Base-by-base conservation (phyloP, 2,797 vertebrate genomes). In the Emydoidea blandingii region DNA sequence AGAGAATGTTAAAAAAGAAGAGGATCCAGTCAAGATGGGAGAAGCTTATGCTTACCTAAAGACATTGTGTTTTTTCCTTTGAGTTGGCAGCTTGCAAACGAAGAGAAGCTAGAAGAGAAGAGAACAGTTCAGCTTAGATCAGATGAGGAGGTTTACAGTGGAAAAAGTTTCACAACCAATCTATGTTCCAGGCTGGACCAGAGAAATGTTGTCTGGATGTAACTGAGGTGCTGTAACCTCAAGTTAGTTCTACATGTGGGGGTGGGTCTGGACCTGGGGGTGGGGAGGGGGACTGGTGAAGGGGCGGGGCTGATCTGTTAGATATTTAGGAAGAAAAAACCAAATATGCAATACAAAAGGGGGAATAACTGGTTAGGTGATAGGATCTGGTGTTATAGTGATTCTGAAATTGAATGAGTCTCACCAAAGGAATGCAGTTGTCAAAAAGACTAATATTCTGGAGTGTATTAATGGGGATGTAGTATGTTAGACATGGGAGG, bases 41-140 rank as follows among this genome's bases (percentile, higher is more conserved):
- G 14, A 15, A 89, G 49, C 1, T 88, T 80, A 8, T 87, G 14
- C 79, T 84, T 37, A 5, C 50, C 90, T n/a, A 37, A 82, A 59
- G 29, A 31, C 29, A 34, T 31, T 34, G 57, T 31, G 12, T 62
- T 14, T 62, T 62, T 62, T 62, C 14, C 31, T 62, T 62, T 62
- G 59, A 34, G 6, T 34, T 62, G 59, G 59, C 31, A 62, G 23
- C 79, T 92, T 83, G 12, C 65, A 89, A 86, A 25, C 34, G 3
- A 88, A 14, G 14, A 25, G 44, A 44, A 44, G 44, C 44, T 44
- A 44, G 44, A 79, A 85, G 1, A 47, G 10, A 27, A 23, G 34
- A 50, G 2, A 82, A 34, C 6, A 78, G 5, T 37, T 93, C 41
- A n/a, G 0, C n/a, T 0, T 1, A 53, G 5, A 3, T 81, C 27